phyloP scores from a whole-genome alignment of 1,140 invertebrate genomes.

The Medauroidea extradentata region DNA sequence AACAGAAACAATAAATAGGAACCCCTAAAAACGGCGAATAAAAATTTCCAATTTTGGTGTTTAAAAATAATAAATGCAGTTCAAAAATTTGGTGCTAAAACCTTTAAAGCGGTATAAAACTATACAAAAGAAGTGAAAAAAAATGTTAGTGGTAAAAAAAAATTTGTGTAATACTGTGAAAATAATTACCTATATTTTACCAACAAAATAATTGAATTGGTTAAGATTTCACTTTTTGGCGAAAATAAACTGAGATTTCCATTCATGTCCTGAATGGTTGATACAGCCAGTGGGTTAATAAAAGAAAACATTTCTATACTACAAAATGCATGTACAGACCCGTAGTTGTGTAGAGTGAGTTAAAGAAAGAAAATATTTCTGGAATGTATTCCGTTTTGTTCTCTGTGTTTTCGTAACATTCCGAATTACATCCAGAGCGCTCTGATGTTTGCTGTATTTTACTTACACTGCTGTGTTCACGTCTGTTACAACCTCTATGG shows the following conservation, averaged over 20 bases:
- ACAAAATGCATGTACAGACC: neutral
- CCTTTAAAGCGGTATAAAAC: too few species aligned
- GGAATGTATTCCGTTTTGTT: neutral
- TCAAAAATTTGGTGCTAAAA: too few species aligned
- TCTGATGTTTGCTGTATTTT: neutral
- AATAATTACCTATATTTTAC: too few species aligned
- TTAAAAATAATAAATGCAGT: too few species aligned
- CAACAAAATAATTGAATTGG: slow-evolving; percentile 3
- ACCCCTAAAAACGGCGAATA: too few species aligned
- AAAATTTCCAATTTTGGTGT: too few species aligned
- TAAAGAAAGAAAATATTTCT: neutral
- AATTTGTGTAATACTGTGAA: too few species aligned
- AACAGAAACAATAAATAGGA: too few species aligned
- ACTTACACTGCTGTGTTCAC: neutral
- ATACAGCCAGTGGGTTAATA: neutral
- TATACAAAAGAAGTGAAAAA: too few species aligned
- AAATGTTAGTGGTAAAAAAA: too few species aligned
- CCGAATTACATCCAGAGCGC: neutral
- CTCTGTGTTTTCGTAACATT: neutral
- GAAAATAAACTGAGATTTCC: neutral
- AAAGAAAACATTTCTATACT: neutral
- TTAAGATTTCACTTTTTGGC: neutral
- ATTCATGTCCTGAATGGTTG: neutral
- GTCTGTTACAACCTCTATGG: neutral
- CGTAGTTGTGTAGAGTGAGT: neutral